phyloP scores from a whole-genome alignment of 1,140 invertebrate species.

The Drosophila sp. region DNA sequence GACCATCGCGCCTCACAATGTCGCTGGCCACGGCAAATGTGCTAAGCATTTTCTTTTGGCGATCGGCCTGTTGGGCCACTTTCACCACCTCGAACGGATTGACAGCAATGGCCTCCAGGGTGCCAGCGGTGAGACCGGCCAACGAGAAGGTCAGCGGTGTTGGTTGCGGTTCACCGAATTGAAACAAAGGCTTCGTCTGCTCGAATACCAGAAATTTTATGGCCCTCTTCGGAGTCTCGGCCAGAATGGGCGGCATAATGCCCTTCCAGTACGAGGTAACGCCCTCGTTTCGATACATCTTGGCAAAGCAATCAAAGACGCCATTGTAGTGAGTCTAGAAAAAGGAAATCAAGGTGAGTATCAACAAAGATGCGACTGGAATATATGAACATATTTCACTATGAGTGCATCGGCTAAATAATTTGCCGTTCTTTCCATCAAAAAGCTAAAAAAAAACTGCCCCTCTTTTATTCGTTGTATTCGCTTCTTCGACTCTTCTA shows the following conservation, averaged over 20 bases:
- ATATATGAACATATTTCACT: background rate
- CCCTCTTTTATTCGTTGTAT: conserved; percentile 17
- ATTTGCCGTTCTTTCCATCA: background rate
- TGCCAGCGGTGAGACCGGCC: conserved; percentile 92
- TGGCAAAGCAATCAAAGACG: conserved; percentile 92
- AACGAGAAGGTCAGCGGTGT: conserved; percentile 93
- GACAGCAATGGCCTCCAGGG: conserved; percentile 94
- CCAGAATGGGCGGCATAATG: conserved; percentile 94
- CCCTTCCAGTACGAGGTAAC: conserved; percentile 94
- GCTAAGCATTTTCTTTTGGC: conserved; percentile 86
- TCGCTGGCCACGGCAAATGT: conserved; percentile 91
- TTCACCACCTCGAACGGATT: conserved; percentile 98
- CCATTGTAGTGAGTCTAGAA: conserved; percentile 87
- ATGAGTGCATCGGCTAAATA: conserved; percentile 7
- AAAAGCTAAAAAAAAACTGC: background rate
- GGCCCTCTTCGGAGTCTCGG: conserved; percentile 97
- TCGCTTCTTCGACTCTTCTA: background rate
- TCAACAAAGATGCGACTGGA: background rate
- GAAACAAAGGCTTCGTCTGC: conserved; percentile 93
- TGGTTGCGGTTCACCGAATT: conserved; percentile 88
- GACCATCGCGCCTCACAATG: conserved; percentile 89
- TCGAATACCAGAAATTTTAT: conserved; percentile 97
- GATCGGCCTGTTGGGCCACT: conserved; percentile 91
- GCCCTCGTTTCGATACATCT: conserved; percentile 94
- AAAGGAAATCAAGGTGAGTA: background rate